Conservation (phyloP, 37 sponge, comb jelly and placozoan species). For the Corticium candelabrum region DNA sequence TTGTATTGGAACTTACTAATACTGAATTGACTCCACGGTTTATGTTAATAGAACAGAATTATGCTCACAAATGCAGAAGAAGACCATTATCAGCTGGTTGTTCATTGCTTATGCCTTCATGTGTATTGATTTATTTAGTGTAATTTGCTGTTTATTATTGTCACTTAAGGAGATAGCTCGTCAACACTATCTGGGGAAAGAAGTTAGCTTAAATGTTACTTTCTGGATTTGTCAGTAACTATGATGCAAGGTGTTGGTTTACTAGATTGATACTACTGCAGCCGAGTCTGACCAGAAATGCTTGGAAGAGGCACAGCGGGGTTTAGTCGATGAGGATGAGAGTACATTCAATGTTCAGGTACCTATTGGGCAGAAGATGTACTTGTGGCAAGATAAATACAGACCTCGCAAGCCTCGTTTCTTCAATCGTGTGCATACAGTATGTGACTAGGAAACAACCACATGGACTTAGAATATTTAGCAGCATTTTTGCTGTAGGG, state of each 20-base stretch:
- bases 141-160: background rate
- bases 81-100: background rate
- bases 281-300: background rate
- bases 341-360: slow-evolving; percentile 55
- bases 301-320: background rate
- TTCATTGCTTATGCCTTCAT: background rate
- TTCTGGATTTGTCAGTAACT: background rate
- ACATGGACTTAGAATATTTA: background rate
- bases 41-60: background rate
- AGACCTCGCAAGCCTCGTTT: slow-evolving; percentile 93
- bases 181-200: background rate
- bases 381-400: slow-evolving; percentile 91
- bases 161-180: background rate
- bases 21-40: background rate
- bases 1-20: background rate
- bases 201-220: background rate
- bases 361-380: slow-evolving; percentile 16
- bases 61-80: background rate
- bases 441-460: slow-evolving; percentile 21
- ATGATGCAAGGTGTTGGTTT: background rate
- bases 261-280: background rate
- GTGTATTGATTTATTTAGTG: background rate
- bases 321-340: slow-evolving; percentile 51
- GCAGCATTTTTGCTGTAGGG: slow-evolving; percentile 37
- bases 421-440: slow-evolving; percentile 98